Evolutionary conservation across 37 sponge, comb jelly and placozoan species (phyloP).

Genomic region (Halichondria panicea): DNA sequence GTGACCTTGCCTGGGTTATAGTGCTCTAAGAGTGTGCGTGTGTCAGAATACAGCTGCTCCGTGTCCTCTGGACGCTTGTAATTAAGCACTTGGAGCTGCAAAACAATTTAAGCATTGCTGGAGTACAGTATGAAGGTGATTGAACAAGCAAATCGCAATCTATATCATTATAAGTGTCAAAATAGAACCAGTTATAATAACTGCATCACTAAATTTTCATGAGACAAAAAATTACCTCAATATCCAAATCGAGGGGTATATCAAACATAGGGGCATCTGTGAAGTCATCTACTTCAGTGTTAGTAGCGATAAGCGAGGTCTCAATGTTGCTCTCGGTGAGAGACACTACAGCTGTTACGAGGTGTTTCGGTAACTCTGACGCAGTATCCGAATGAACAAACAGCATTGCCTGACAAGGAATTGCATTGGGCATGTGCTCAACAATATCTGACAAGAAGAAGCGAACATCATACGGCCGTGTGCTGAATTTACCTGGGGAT

Average conservation of each 20-base stretch:
- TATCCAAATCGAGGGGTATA: slow-evolving; percentile 58
- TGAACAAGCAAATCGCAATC: too few relatives aligned
- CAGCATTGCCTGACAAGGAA: slow-evolving; percentile 40
- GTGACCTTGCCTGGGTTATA: not conserved
- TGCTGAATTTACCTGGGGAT: slow-evolving; percentile 39
- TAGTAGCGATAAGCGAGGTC: slow-evolving; percentile 45
- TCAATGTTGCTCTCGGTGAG: slow-evolving; percentile 15
- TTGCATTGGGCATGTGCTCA: slow-evolving; percentile 4
- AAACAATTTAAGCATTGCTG: too few relatives aligned
- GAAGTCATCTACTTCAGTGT: not conserved
- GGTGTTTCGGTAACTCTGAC: slow-evolving; percentile 21
- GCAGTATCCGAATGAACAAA: slow-evolving; percentile 12
- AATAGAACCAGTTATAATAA: not conserved
- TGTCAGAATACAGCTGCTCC: slow-evolving; percentile 13
- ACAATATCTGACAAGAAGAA: slow-evolving; percentile 60
- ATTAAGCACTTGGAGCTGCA: slow-evolving; percentile 24
- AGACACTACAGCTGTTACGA: slow-evolving; percentile 25
- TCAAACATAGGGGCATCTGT: slow-evolving; percentile 21
- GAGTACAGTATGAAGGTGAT: too few relatives aligned
- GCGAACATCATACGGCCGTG: slow-evolving; percentile 51
- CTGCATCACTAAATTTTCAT: not conserved
- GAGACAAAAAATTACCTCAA: slow-evolving; percentile 36
- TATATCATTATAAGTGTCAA: not conserved
- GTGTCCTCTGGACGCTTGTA: slow-evolving; percentile 11
- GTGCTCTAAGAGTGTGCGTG: slow-evolving; percentile 13